Evolutionary conservation across 1,140 invertebrate genomes (phyloP), one percentile per base, ranked within the genome.

Genomic region (Saccostrea cuccullata): DNA sequence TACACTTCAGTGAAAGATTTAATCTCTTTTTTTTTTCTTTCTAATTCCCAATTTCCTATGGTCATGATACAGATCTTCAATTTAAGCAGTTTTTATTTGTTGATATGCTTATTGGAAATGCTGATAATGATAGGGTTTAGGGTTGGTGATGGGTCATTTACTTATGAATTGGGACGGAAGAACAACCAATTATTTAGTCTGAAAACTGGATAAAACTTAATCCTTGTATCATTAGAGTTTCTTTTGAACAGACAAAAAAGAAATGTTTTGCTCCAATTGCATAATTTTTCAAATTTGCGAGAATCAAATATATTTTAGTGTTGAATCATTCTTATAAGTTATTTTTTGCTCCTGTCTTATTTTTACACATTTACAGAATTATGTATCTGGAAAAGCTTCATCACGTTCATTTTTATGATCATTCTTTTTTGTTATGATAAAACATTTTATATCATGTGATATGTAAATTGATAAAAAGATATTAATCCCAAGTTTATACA

Each of bases 31-130:
- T 64, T 64, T 64, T 77, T 70, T 70, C 26, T 73, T 77, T 77
- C 70, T 77, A 77, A 77, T 77, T 77, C 70, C 70, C 70, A 77
- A 77, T 77, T 77, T 77, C 70, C 70, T 77, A 77, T 77, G 70
- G 70, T 77, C 26, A 30, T 36, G 70, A 77, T 77, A 77, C 26
- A 36, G 70, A 77, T 77, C 70, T 77, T 77, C 70, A 77, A 77
- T 77, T 77, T 77, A 77, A 77, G 15, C 13, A 77, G 70, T 77
- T 77, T 77, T 77, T 77, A 77, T 77, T 77, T 77, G 70, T 77
- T 77, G 70, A 77, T 77, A 77, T 77, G 70, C 70, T 77, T 77
- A 77, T 77, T 77, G 70, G 70, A 77, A 77, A 77, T 77, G 70
- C 70, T 77, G 70, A 26, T 77, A 77, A 77, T 77, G 70, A 77